Percentiles rank a stretch among this genome's conserved stretches.
Conservation (phyloP, 2,113 vertebrate species). For the Sylvia atricapilla region DNA sequence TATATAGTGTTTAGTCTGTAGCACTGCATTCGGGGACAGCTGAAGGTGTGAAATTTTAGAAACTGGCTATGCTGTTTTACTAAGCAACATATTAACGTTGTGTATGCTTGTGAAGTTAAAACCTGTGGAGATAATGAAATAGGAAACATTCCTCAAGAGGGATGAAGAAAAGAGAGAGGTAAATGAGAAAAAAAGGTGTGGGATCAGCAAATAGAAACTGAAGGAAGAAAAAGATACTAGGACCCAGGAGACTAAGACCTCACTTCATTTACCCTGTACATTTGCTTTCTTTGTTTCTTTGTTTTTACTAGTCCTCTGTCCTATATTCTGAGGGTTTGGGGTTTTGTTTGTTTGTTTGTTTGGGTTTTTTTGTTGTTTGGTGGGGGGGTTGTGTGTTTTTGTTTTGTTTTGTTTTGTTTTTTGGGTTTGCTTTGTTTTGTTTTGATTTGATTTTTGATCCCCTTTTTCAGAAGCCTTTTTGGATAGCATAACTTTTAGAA, state of each 20-base stretch:
- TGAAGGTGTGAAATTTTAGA: not conserved
- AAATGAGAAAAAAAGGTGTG: not conserved
- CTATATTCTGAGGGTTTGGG: not conserved
- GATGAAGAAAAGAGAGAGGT: not conserved
- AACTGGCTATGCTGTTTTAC: not conserved
- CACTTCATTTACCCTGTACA: not conserved
- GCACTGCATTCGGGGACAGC: rapidly evolving
- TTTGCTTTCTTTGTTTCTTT: not conserved
- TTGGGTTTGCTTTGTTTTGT: no score
- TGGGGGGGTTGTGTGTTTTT: no score
- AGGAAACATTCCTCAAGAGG: not conserved
- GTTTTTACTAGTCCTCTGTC: not conserved
- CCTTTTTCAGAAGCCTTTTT: not conserved
- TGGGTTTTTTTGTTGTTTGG: no score
- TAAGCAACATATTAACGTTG: not conserved
- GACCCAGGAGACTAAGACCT: not conserved
- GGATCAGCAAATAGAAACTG: not conserved
- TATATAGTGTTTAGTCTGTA: not conserved
- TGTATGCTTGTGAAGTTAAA: not conserved
- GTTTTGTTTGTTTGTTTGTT: no score
- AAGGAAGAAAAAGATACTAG: not conserved
- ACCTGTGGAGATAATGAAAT: not conserved
- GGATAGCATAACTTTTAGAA: not conserved
- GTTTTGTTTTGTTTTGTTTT: no score
- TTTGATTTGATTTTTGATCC: not conserved